Base-by-base conservation (phyloP, 2,888 invertebrate genomes). In the Agonopterix arenella region DNA sequence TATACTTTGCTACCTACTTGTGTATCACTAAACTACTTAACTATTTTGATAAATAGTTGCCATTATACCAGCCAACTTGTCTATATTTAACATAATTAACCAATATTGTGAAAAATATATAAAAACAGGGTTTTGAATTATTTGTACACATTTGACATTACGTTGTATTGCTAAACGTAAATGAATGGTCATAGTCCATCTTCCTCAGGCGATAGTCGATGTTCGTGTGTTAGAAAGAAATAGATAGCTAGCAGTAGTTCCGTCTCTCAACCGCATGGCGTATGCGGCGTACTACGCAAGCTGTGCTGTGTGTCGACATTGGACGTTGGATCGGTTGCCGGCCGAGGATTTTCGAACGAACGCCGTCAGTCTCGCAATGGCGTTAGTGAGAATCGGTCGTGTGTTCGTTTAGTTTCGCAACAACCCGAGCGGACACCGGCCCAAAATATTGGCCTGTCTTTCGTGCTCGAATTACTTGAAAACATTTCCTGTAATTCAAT, bases 401-500 rank as follows among this genome's bases (percentile, higher is more conserved):
- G 83, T 80, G 86, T 84, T 81, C 83, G 80, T 82, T 82, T 89
- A 84, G 76, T 75, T 76, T 81, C 70, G 69, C 69, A 73, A 73
- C 73, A 81, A 76, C 84, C 89, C 86, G 89, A 89, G 89, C 89
- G 89, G 89, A 89, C 89, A 89, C 89, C 89, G 89, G 88, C 89
- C 89, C 89, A 89, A 89, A 89, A 89, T 88, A 86, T 90, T 89
- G 89, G 88, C 81, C 86, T 83, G 89, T 89, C 85, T 80, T 80
- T 69, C 76, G 79, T 83, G 83, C 73, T 76, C 73, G 83, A 86
- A 83, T 88, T 89, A 88, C 84, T 70, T 65, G 82, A 74, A 79
- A 70, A 73, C 58, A 65, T 61, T 79, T 86, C 81, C 73, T 70
- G 84, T 88, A 84, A 88, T 86, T 84, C 83, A 62, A 60, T 70